Conservation (phyloP, 2,888 invertebrate genomes). For the Phortica okadai region DNA sequence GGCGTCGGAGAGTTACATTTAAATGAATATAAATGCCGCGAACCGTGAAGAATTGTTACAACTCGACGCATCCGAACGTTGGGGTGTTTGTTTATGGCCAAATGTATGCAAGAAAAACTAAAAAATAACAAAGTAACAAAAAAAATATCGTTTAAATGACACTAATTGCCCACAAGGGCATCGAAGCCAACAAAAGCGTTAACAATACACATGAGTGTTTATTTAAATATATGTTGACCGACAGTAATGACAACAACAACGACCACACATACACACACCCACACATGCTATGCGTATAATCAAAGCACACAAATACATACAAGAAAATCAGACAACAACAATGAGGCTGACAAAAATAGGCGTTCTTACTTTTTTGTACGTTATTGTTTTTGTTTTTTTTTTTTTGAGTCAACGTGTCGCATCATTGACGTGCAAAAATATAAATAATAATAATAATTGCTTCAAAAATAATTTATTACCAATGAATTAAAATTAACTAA, state of each 20-base stretch:
- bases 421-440: constrained; percentile 13
- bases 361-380: background rate
- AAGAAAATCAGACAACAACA: constrained; percentile 33
- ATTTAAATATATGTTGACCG: constrained; percentile 47
- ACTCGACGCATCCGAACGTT: background rate
- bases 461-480: too few relatives aligned
- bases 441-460: background rate
- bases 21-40: background rate
- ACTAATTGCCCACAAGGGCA: constrained; percentile 67
- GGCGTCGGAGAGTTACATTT: background rate
- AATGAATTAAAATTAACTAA: too few relatives aligned
- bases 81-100: background rate
- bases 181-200: constrained; percentile 37
- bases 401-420: background rate
- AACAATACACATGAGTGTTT: constrained; percentile 41
- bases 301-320: constrained; percentile 17
- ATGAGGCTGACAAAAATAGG: constrained; percentile 14
- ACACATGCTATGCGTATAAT: constrained; percentile 2
- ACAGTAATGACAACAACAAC: constrained; percentile 53
- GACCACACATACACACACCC: constrained; percentile 33
- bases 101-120: constrained; percentile 51
- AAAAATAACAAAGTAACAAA: constrained; percentile 55
- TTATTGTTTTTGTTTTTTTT: too few relatives aligned
- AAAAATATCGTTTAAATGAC: constrained; percentile 46
- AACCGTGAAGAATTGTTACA: constrained; percentile 19